phyloP scores from a whole-genome alignment of 2,888 invertebrate genomes.

The Linhomoeus sp. region DNA sequence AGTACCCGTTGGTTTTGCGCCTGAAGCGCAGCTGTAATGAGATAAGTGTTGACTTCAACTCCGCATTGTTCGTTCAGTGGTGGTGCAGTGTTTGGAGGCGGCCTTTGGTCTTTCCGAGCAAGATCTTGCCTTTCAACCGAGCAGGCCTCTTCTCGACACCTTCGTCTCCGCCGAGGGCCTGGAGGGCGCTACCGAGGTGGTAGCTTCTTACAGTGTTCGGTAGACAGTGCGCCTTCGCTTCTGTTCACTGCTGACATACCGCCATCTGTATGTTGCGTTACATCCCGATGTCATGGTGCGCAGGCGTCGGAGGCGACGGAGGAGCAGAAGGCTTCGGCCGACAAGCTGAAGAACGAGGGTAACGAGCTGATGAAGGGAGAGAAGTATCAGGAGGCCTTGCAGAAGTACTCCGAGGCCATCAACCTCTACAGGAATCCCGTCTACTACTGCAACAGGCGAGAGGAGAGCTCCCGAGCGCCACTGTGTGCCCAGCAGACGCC shows the following conservation, averaged over 20 bases:
- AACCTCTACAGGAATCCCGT: slow-evolving; percentile 65
- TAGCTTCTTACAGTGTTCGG: no score
- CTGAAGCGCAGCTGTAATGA: no score
- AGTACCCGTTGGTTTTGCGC: no score
- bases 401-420: slow-evolving; percentile 69
- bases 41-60: background rate
- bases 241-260: no score
- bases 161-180: slow-evolving; percentile 29
- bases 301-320: slow-evolving; percentile 17
- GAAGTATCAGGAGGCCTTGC: slow-evolving; percentile 53
- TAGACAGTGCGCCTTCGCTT: no score
- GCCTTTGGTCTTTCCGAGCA: slow-evolving; percentile 50
- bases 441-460: slow-evolving; percentile 66
- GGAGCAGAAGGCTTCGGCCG: slow-evolving; percentile 44
- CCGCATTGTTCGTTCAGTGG: slow-evolving; percentile 41
- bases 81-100: slow-evolving; percentile 75
- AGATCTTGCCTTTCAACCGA: slow-evolving; percentile 28
- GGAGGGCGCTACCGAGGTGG: background rate
- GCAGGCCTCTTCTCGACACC: slow-evolving; percentile 32
- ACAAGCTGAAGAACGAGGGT: slow-evolving; percentile 64
- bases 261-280: no score
- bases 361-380: slow-evolving; percentile 59
- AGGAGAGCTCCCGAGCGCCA: no score
- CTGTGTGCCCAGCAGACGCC: no score
- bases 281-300: no score